A percentile compares a stretch with the other conserved stretches of the same genome.
Evolutionary conservation across 64 coral and sea anemone species (phyloP).

Genomic region (Cladopsammia gracilis): DNA sequence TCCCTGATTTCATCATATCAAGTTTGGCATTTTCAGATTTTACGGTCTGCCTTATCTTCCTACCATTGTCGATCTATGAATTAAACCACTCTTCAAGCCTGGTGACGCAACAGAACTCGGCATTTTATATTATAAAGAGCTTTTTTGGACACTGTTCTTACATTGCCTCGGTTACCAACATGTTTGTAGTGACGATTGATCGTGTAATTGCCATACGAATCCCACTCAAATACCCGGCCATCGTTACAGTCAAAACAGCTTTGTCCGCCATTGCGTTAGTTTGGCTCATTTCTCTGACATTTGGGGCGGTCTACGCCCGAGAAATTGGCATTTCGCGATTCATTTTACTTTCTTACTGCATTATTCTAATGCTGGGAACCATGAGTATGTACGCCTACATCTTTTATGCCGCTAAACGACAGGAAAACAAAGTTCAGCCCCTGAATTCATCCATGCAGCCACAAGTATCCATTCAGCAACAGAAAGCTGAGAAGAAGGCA

Average conservation of each 20-base stretch:
- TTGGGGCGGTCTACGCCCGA: not conserved
- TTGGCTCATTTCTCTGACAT: constrained; percentile 5
- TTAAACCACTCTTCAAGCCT: not conserved
- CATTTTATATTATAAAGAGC: not conserved
- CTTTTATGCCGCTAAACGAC: not conserved
- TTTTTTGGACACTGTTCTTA: not conserved
- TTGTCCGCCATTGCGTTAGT: not conserved
- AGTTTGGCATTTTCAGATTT: constrained; percentile 36
- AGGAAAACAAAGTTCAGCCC: constrained; percentile 22
- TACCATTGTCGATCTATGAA: not conserved
- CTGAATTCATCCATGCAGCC: not conserved
- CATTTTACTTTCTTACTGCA: not conserved
- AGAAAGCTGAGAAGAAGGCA: constrained; percentile 16
- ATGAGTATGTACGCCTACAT: constrained; percentile 18
- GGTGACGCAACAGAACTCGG: not conserved
- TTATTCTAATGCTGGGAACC: not conserved
- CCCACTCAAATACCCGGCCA: not conserved
- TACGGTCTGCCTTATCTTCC: not conserved
- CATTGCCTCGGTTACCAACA: not conserved
- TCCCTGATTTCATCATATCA: constrained; percentile 20
- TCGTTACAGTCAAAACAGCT: not conserved
- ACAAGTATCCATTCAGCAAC: not conserved
- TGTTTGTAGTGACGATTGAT: constrained; percentile 15
- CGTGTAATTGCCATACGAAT: constrained; percentile 21
- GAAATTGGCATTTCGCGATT: not conserved